phyloP scores from a whole-genome alignment of 2,888 invertebrate genomes.

The Melanotus villosus region DNA sequence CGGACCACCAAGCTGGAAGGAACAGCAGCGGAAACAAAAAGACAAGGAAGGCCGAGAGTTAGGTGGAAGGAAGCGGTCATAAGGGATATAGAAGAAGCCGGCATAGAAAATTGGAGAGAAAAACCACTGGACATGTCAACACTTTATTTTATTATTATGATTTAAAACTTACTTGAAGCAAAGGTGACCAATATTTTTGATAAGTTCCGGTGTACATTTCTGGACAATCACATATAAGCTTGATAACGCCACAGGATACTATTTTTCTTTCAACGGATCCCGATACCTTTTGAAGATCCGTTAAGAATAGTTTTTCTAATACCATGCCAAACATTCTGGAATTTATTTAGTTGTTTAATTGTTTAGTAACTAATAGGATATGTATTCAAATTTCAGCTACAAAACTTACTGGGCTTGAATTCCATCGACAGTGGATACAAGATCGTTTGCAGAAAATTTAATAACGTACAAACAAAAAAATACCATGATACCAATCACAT shows the following conservation, averaged over 20 bases:
- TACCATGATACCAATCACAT: constrained; percentile 89
- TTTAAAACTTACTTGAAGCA: constrained; percentile 70
- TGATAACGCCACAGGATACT: constrained; percentile 90
- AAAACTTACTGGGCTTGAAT: constrained; percentile 85
- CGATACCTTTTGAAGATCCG: constrained; percentile 89
- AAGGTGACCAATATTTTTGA: constrained; percentile 73
- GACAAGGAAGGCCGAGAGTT: no score
- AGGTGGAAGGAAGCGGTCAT: no score
- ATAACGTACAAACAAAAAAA: constrained; percentile 92
- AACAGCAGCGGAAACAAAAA: no score
- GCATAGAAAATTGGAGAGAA: no score
- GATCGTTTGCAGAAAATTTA: constrained; percentile 81
- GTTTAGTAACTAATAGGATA: no score
- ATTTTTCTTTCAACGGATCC: constrained; percentile 90
- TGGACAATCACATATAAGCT: constrained; percentile 85
- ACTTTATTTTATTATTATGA: no score
- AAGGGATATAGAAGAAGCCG: no score
- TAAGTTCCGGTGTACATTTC: constrained; percentile 79
- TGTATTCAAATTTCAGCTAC: neutral
- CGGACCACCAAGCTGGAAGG: no score
- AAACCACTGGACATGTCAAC: no score
- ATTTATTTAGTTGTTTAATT: neutral
- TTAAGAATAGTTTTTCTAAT: constrained; percentile 87
- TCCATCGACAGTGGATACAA: constrained; percentile 86
- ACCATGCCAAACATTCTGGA: constrained; percentile 96